These are phyloP conservation scores for Enteromius thamalakanensis DNA, from an alignment of 2,797 vertebrate genomes.

Conservation along the genomic window DNA sequence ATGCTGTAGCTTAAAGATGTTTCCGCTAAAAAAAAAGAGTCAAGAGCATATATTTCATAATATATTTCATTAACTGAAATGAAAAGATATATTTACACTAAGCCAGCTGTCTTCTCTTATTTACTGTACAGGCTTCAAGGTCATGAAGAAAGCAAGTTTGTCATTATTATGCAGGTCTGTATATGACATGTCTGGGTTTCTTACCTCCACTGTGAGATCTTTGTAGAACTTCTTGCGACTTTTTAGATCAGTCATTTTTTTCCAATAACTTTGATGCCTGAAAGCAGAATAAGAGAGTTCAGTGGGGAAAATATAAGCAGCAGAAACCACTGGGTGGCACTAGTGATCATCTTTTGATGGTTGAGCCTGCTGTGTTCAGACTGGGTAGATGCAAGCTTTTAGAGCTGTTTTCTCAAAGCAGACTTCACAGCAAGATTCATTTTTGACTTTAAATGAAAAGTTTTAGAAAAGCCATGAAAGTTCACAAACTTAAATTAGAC, in stretches of 20 bases:
- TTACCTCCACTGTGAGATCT: slow-evolving; percentile 82
- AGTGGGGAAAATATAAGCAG: neutral
- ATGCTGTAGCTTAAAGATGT: neutral
- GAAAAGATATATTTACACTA: neutral
- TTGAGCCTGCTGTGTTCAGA: neutral
- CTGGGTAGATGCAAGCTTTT: neutral
- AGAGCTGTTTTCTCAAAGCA: slow-evolving; percentile 4
- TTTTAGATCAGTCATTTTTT: slow-evolving; percentile 71
- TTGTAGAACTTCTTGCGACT: slow-evolving; percentile 64
- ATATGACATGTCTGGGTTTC: slow-evolving; percentile 13
- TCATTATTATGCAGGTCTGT: neutral
- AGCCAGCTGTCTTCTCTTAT: neutral
- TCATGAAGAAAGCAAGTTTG: neutral
- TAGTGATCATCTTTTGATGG: slow-evolving; percentile 29
- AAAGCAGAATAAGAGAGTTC: slow-evolving; percentile 10
- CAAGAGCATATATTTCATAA: neutral
- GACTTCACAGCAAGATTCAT: neutral
- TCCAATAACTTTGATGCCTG: slow-evolving; percentile 48
- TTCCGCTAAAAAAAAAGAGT: neutral
- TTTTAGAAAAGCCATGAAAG: neutral
- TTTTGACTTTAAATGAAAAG: neutral
- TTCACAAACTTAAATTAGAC: slow-evolving; percentile 18
- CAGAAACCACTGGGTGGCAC: slow-evolving; percentile 63
- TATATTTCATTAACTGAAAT: neutral
- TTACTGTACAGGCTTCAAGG: neutral